Evolutionary conservation across 2,113 vertebrate genomes (phyloP), one percentile per base, ranked within the genome.

Genomic region (Psettodes erumei): DNA sequence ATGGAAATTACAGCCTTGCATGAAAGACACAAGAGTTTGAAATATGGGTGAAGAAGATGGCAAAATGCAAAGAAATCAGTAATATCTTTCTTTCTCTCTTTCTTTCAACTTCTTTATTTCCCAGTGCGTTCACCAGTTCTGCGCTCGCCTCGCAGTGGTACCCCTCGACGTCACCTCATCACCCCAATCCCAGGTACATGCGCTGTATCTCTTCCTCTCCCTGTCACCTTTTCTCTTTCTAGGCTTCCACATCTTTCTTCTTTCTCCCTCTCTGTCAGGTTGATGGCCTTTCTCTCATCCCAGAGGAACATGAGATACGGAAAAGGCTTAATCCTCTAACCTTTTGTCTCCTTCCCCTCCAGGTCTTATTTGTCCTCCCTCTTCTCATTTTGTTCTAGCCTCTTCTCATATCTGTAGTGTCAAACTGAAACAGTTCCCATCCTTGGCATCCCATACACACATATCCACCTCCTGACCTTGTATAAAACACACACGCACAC

Each of bases 161-260:
- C 94, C 5, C 97, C 97, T 38, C 95, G 93, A 43, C 95, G 96
- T 69, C 97, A 97, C 86, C 96, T 99, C 89, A 95, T 98, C 93
- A 98, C 96, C 25, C 96, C 97, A 33, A 92, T 99, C 90, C 97
- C 97, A 93, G 97, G 97, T 99, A 82, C 55, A 61, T 1, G 2
- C 90, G 91, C 90, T 61, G 11, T n/a, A 11, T 66, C 61, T 18
- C 12, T 37, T 43, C 37, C 5, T 37, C 4, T 30, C 18, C 7
- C 51, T 30, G 37, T 73, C 13, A 38, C 32, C 18, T 13, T 27
- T 35, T 65, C 23, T 38, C 12, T 40, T 10, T 60, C 33, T 25
- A 23, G 13, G 51, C 50, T 21, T 23, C n/a, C 4, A 35, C 4
- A 35, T 66, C 55, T 81, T 25, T 65, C 16, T 9, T 71, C 28